A percentile compares a stretch with the other conserved stretches of the same genome.
Conservation (phyloP, 2,888 invertebrate genomes). For the Hermaeophaga mercurialis region DNA sequence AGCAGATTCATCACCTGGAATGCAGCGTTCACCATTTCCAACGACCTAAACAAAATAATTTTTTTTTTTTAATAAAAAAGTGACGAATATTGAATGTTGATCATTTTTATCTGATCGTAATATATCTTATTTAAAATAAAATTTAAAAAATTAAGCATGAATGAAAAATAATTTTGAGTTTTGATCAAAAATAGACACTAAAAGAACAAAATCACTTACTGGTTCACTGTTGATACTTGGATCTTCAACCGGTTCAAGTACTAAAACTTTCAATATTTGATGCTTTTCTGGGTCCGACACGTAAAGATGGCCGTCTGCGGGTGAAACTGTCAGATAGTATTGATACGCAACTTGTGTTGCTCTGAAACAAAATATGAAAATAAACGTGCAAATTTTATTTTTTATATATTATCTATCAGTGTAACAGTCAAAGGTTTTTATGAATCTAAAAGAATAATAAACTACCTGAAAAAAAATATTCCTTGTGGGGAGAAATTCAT, state of each 20-base stretch:
- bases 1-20: conserved; percentile 89
- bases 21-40: conserved; percentile 91
- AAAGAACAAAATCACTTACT: too few species aligned
- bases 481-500: too few species aligned
- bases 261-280: conserved; percentile 80
- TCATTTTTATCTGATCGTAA: too few species aligned
- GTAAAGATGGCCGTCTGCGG: conserved; percentile 93
- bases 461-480: too few species aligned
- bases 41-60: conserved; percentile 63
- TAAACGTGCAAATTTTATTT: background rate
- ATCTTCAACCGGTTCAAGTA: conserved; percentile 80
- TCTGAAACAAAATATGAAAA: conserved; percentile 61
- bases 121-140: too few species aligned
- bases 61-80: background rate
- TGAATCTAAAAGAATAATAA: too few species aligned
- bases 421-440: too few species aligned
- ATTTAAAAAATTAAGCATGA: too few species aligned
- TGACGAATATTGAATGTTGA: too few species aligned
- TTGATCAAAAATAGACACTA: too few species aligned
- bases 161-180: too few species aligned
- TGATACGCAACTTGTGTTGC: conserved; percentile 96
- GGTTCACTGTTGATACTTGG: conserved; percentile 84
- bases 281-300: conserved; percentile 95
- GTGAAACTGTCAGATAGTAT: conserved; percentile 95
- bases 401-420: too few species aligned